These are phyloP conservation scores for Turdus rufiventris DNA, from an alignment of 2,113 vertebrate genomes.

Conservation along the genomic window DNA sequence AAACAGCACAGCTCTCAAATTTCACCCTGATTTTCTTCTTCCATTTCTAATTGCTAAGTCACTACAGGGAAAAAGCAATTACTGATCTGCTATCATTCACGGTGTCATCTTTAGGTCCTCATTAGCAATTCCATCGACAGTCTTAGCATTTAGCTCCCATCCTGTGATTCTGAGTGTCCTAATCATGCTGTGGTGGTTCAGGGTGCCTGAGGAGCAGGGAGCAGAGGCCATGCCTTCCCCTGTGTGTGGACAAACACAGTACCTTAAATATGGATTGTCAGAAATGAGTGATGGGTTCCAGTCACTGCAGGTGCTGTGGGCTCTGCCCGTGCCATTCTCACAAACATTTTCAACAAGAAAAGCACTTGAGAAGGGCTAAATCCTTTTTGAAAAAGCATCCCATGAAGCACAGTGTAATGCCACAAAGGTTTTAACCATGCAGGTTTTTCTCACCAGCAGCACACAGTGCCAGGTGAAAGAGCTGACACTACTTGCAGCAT, in stretches of 20 bases:
- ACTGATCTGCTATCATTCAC: slow-evolving; percentile 24
- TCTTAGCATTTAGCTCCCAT: not conserved
- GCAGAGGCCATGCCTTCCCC: not conserved
- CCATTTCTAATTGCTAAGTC: slow-evolving; percentile 37
- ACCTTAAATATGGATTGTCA: not conserved
- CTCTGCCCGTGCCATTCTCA: rapidly evolving
- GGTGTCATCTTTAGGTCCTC: slow-evolving; percentile 1
- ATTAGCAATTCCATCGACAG: slow-evolving; percentile 24
- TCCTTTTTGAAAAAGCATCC: not conserved
- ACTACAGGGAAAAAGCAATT: slow-evolving; percentile 33
- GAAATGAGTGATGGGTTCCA: rapidly evolving
- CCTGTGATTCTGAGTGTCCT: not conserved
- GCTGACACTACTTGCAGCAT: not conserved
- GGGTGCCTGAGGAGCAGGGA: not conserved
- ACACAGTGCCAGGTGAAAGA: not conserved
- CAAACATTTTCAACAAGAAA: not conserved
- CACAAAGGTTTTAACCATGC: not conserved
- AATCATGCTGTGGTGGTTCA: not conserved
- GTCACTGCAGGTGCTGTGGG: rapidly evolving
- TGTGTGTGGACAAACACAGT: not conserved
- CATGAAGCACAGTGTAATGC: not conserved
- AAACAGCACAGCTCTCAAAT: not conserved
- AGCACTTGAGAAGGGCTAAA: not conserved
- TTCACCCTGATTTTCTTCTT: slow-evolving; percentile 11
- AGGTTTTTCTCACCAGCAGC: not conserved